Base-by-base conservation (phyloP, 2,888 invertebrate genomes). In the Melanotus villosus region DNA sequence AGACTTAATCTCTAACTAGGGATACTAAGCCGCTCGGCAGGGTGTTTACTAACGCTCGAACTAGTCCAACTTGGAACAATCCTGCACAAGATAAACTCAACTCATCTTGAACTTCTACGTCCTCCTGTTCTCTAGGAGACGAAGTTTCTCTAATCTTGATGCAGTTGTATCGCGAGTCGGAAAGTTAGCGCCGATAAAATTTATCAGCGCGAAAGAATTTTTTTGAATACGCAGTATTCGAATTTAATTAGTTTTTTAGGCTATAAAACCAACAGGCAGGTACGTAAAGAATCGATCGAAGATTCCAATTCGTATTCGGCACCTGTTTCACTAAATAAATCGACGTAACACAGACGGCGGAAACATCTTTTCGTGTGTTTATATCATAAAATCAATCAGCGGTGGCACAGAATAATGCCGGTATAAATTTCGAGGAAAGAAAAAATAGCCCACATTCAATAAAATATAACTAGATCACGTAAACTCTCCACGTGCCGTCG, bases 21-120 rank as follows among this genome's bases (percentile, higher is more conserved):
- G 75, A 76, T 74, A 74, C 73, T 77, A 78, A 79, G 78, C 77
- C 74, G 76, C 76, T 78, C 77, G 77, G 74, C 73, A 65, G 70
- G 70, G 72, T 79, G 79, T 79, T 79, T 79, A 78, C 79, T 77
- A 69, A 67, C 65, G 68, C 69, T 69, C 69, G 72, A 66, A 66
- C 70, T 65, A 69, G 75, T 74, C 68, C 73, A 76, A 77, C 75
- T 77, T 76, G 75, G 72, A 77, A 77, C 78, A 77, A 78, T 78
- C 76, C 76, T 66, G 65, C 70, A 68, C 73, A 78, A 78, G 77
- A 78, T 78, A 78, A 78, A 78, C 77, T 71, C 71, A 76, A 77
- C 77, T 78, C 78, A 78, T 76, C 77, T 64, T 64, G 57, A 70
- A 70, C 74, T 76, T 71, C 66, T 60, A 72, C 73, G 73, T 75